phyloP scores from a whole-genome alignment of 2,113 vertebrate genomes.

The Cavia aperea region DNA sequence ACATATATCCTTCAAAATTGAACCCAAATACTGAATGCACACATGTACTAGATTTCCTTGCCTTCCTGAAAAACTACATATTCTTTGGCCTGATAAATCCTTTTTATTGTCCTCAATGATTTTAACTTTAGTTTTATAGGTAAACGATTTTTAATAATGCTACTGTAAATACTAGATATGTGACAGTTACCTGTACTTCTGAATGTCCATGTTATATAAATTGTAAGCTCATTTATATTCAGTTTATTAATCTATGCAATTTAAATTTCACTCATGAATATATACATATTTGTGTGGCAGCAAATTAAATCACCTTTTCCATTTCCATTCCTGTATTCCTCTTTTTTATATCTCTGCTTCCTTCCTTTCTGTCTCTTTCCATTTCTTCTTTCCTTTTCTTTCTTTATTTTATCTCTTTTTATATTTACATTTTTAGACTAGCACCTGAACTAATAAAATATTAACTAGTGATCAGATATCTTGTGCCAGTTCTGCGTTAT shows the following conservation, averaged over 20 bases:
- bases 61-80: not conserved
- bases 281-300: not conserved
- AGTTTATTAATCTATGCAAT: not conserved
- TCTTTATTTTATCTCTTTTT: not conserved
- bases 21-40: fast-evolving
- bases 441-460: not conserved
- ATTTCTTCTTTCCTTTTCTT: not conserved
- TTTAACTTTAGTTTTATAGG: not conserved
- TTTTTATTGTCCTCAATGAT: not conserved
- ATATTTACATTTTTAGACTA: not conserved
- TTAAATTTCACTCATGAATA: not conserved
- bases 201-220: not conserved
- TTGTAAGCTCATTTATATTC: not conserved
- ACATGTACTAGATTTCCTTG: not conserved
- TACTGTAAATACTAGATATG: not conserved
- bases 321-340: not conserved
- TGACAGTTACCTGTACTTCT: not conserved
- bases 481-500: not conserved
- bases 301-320: not conserved
- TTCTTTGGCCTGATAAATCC: not conserved
- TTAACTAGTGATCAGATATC: not conserved
- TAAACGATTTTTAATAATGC: not conserved
- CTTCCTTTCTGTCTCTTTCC: not conserved
- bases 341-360: no score
- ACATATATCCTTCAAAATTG: not conserved